Evolutionary conservation across 1,140 invertebrate genomes (phyloP).

Genomic region (Neoseiulus cucumeris): DNA sequence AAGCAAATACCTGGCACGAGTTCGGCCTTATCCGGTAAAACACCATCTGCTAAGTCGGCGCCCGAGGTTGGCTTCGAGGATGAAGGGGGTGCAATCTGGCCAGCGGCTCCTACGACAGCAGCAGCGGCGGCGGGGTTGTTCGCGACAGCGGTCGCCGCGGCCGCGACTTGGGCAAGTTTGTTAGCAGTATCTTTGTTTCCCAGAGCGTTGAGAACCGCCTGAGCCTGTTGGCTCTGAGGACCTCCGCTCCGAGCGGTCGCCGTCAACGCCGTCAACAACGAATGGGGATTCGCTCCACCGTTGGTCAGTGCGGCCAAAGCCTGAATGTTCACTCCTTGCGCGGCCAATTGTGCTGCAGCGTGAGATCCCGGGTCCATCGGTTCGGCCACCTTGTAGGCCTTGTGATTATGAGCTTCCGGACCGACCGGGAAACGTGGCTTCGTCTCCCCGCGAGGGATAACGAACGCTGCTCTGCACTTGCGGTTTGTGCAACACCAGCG

Average conservation of each 20-base stretch:
- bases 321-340: not conserved
- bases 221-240: constrained; percentile 1
- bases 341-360: not conserved
- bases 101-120: not conserved
- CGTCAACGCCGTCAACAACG: not conserved
- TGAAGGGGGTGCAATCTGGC: constrained; percentile 28
- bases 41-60: not conserved
- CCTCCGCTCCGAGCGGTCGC: not conserved
- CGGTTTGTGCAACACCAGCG: constrained; percentile 8
- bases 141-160: constrained; percentile 10
- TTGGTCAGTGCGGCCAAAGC: not conserved
- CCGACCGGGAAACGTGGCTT: not conserved
- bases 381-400: constrained; percentile 7
- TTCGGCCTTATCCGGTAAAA: not conserved
- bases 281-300: not conserved
- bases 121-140: constrained; percentile 12
- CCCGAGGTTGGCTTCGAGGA: not conserved
- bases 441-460: not conserved
- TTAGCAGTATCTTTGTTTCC: constrained; percentile 12
- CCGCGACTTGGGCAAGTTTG: constrained; percentile 19
- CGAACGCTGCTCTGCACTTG: constrained; percentile 8
- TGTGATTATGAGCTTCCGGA: constrained; percentile 1
- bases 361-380: not conserved
- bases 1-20: constrained; percentile 9
- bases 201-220: not conserved